Evolutionary conservation across 2,888 invertebrate species (phyloP).

Genomic region (Cephonodes hylas): DNA sequence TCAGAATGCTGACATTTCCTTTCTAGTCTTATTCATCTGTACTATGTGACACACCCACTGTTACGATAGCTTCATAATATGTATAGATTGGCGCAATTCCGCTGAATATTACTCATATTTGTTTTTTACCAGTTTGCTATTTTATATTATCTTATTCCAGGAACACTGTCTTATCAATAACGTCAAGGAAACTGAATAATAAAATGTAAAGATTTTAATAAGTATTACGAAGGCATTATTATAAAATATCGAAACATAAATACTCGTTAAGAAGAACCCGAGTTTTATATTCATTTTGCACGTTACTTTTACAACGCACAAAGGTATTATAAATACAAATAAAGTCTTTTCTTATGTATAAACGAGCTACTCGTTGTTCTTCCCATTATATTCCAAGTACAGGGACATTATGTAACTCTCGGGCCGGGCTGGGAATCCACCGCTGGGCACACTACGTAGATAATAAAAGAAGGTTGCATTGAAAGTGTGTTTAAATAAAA

Average conservation of each 20-base stretch:
- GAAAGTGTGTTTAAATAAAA: constrained; percentile 44
- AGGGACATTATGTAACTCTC: constrained; percentile 3
- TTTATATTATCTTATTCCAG: no score
- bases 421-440: constrained; percentile 23
- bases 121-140: no score
- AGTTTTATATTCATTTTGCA: not conserved
- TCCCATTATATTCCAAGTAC: not conserved
- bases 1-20: no score
- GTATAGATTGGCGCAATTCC: no score
- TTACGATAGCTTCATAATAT: no score
- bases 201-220: no score
- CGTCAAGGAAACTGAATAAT: no score
- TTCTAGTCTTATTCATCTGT: no score
- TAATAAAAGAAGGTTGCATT: constrained; percentile 36
- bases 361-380: not conserved
- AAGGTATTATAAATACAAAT: not conserved
- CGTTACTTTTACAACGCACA: constrained; percentile 1
- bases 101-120: no score
- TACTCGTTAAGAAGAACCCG: not conserved
- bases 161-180: no score
- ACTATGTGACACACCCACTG: no score
- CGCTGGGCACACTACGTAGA: constrained; percentile 20
- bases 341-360: not conserved
- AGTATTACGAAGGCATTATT: not conserved
- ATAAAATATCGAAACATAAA: not conserved